Base-by-base conservation (phyloP, 2,888 invertebrate species). In the Eilema depressum region DNA sequence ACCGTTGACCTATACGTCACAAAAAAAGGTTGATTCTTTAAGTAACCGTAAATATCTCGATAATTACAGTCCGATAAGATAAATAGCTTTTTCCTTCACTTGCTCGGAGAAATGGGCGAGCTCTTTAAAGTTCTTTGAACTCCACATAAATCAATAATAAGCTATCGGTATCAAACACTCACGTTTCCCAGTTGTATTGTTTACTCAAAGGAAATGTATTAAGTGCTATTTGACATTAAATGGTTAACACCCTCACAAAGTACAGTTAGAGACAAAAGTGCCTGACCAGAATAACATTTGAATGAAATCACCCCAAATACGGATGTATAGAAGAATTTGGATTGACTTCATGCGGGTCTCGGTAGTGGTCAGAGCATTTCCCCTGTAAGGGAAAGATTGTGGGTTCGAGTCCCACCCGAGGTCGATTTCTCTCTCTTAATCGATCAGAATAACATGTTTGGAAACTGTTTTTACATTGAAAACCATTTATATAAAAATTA, bases 151-250 rank as follows among this genome's bases (percentile, higher is more conserved):
- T 70, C 68, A 56, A 73, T 66, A 80, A 37, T 63, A 47, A 71
- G 64, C 26, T 70, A 80, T 81, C 70, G 82, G 74, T 75, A 66
- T 4, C 1, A 61, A 80, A 76, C 14, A 73, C 28, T 78, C 73
- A 41, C 20, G 12, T 41, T 28, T 41, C 30, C 73, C 33, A 20
- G 12, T 41, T 33, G 41, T 57, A 69, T 62, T 75, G 63, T 77
- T 81, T 68, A 74, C 65, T 60, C 23, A 66, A 63, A 67, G 60
- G 20, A 17, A n/a, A 53, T 30, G 5, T 30, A 28, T 64, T 14
- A 23, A 62, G 7, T 37, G 3, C 5, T 20, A 62, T 23, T 62
- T 61, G n/a, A 23, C 33, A 25, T n/a, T 25, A 25, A 17, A 17
- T 26, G 26, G 26, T 59, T 17, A 17, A 28, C 28, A 7, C 17